These are phyloP conservation scores for Phenganax stokvisi DNA, from an alignment of 92 coral and sea anemone species.

Conservation along the genomic window DNA sequence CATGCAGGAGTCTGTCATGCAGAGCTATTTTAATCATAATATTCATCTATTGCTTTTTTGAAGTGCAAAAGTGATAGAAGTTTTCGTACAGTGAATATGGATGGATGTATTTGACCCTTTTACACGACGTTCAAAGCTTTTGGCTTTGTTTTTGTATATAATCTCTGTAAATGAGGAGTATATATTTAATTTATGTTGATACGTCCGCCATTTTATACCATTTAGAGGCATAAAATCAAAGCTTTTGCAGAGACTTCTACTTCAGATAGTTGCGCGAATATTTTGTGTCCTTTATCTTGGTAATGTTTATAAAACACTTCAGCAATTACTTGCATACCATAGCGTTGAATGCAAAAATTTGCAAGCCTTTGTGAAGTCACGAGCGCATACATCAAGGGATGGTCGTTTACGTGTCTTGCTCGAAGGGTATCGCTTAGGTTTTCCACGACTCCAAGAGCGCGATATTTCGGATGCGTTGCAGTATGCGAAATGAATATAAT, in stretches of 20 bases:
- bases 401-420: background rate
- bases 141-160: too few relatives aligned
- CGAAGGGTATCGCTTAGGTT: background rate
- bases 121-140: too few relatives aligned
- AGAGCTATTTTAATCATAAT: too few relatives aligned
- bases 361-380: conserved; percentile 10
- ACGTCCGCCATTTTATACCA: background rate
- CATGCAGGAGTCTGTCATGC: too few relatives aligned
- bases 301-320: conserved; percentile 32
- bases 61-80: too few relatives aligned
- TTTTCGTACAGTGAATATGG: too few relatives aligned
- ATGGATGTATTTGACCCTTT: too few relatives aligned
- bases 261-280: conserved; percentile 11
- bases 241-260: conserved; percentile 25
- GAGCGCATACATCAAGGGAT: background rate
- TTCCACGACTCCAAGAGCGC: conserved; percentile 3
- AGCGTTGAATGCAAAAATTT: background rate
- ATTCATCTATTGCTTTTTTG: too few relatives aligned
- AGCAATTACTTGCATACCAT: background rate
- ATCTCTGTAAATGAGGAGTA: too few relatives aligned
- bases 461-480: conserved; percentile 21
- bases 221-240: background rate
- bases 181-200: too few relatives aligned
- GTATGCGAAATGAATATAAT: conserved; percentile 15
- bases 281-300: background rate